A percentile compares a stretch with the other conserved stretches of the same genome.
phyloP scores from a whole-genome alignment of 2,113 vertebrate genomes.

The Poicephalus meyeri region DNA sequence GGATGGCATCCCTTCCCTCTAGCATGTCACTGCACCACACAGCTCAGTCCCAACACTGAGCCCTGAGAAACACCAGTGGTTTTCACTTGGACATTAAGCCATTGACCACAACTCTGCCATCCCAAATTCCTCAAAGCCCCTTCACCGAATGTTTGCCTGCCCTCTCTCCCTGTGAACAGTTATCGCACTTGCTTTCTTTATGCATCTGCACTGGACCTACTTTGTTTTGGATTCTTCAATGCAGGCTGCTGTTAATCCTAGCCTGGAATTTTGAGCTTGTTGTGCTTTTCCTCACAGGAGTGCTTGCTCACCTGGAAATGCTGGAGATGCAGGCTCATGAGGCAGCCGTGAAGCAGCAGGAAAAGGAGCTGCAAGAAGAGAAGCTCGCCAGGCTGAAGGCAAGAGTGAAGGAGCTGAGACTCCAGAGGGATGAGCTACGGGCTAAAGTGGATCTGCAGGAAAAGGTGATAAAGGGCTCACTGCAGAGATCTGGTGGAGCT shows the following conservation, averaged over 20 bases:
- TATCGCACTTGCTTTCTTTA: neutral
- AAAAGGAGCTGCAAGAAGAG: neutral
- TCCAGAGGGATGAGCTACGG: conserved; percentile 46
- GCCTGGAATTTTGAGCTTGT: neutral
- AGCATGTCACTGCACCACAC: neutral
- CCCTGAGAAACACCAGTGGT: neutral
- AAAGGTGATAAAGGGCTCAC: conserved; percentile 24
- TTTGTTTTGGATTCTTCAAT: rapidly evolving
- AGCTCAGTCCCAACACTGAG: neutral
- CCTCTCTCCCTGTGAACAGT: neutral
- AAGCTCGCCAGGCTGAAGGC: neutral
- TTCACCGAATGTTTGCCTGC: neutral
- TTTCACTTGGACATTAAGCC: neutral
- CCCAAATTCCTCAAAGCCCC: neutral
- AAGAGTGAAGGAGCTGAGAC: conserved; percentile 24
- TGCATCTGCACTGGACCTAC: neutral
- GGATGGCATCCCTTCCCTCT: neutral
- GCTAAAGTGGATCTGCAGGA: conserved; percentile 3
- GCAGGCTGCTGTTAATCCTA: rapidly evolving
- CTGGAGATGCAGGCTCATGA: conserved; percentile 22
- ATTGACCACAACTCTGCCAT: neutral
- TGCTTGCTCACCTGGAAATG: conserved; percentile 64
- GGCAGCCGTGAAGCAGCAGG: neutral
- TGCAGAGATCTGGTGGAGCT: neutral
- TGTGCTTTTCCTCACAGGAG: neutral